Evolutionary conservation across 2,888 invertebrate genomes (phyloP), one percentile per base, ranked within the genome.

Genomic region (Ormyrus pomaceus): DNA sequence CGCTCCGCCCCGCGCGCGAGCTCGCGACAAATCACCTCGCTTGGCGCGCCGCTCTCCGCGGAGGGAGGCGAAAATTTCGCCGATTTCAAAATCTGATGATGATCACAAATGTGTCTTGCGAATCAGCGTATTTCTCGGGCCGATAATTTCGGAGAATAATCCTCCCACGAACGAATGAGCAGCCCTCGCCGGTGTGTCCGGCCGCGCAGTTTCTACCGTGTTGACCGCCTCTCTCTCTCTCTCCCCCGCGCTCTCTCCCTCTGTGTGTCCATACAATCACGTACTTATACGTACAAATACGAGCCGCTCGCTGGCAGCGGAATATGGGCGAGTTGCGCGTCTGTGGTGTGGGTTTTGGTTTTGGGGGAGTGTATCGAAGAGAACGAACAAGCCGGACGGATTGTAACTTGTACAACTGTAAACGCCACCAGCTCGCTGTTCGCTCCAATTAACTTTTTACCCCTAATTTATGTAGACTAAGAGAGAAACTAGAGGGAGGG

Each of bases 401-500:
- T 86, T 86, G 88, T 87, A 88, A 88, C 88, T 88, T 88, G 88
- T 87, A 88, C 86, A 86, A 85, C 84, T 86, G 88, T 84, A 87
- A 88, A 88, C 86, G 87, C 86, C 84, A 85, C 87, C 87, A 86
- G 84, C 87, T 10, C 61, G 19, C 50, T 50, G 88, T 89, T 87
- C 87, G 89, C 88, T 88, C 89, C 88, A 90, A 90, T 90, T 89
- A 90, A 90, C 89, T 89, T 90, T 89, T 89, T 88, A 87, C 88
- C 88, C 87, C 88, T 89, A 89, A 90, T 90, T 89, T 89, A 89
- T 89, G 87, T 88, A 85, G 84, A 19, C n/a, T 34, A 34, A 34
- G 59, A 9, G 66, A 59, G 34, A 70, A 50, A n/a, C n/a, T 6
- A 6, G 53, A 10, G 58, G 62, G 19, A 5, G 46, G 48, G 48